Percentiles rank a stretch among this genome's conserved stretches.
Evolutionary conservation across 2,797 vertebrate species (phyloP).

Genomic region (Pangasius sanitwongsei): DNA sequence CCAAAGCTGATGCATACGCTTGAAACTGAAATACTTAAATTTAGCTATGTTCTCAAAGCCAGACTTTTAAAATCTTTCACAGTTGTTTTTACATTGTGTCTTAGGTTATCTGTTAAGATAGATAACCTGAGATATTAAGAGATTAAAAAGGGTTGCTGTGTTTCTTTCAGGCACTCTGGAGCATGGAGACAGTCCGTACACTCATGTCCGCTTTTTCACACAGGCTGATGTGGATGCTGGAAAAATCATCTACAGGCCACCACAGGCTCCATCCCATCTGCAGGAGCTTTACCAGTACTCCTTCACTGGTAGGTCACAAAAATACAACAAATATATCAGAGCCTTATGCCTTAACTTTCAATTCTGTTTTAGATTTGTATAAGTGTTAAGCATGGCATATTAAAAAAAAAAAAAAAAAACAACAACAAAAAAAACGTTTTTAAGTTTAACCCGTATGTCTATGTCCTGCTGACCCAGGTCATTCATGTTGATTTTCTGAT

Average conservation of each 20-base stretch:
- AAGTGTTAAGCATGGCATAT: neutral
- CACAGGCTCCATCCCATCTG: slow-evolving; percentile 81
- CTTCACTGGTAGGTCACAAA: slow-evolving; percentile 81
- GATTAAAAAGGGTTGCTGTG: neutral
- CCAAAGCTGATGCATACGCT: neutral
- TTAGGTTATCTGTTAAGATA: neutral
- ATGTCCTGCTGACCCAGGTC: neutral
- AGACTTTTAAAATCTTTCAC: neutral
- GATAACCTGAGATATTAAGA: neutral
- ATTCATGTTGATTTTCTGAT: neutral
- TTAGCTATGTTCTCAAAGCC: neutral
- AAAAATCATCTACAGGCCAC: slow-evolving; percentile 87
- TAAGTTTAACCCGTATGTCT: neutral
- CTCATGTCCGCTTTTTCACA: slow-evolving; percentile 77
- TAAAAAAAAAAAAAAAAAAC: too few relatives aligned
- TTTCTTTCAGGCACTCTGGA: slow-evolving; percentile 81
- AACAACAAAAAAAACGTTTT: neutral
- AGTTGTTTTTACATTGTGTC: neutral
- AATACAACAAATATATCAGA: too few relatives aligned
- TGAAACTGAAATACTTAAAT: neutral
- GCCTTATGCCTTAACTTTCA: too few relatives aligned
- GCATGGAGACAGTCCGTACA: slow-evolving; percentile 79
- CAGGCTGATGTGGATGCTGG: slow-evolving; percentile 87
- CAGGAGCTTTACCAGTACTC: slow-evolving; percentile 92
- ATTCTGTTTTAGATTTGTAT: neutral